These are phyloP conservation scores for Athalia rosae DNA, from an alignment of 2,888 invertebrate species.

Conservation along the genomic window DNA sequence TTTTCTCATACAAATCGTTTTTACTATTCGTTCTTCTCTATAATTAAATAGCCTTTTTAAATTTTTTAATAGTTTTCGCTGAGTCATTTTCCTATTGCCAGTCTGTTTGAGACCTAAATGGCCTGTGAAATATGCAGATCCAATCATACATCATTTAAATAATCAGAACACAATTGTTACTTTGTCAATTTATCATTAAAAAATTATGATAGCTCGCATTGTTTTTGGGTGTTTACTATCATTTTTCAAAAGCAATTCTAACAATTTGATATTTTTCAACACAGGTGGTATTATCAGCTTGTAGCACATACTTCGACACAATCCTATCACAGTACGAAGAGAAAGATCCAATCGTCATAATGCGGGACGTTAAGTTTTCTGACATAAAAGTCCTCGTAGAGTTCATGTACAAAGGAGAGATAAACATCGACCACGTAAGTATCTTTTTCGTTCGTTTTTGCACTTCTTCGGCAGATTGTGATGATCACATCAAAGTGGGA, in stretches of 20 bases:
- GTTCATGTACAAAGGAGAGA: conserved; percentile 97
- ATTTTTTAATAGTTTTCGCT: conserved; percentile 22
- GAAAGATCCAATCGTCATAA: conserved; percentile 87
- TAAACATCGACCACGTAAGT: conserved; percentile 95
- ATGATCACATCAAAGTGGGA: not conserved
- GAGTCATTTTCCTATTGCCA: not conserved
- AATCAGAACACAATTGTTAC: not conserved
- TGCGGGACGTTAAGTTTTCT: conserved; percentile 93
- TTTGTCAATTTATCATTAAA: not conserved
- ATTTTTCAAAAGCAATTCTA: not conserved
- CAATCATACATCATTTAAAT: not conserved
- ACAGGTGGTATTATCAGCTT: conserved; percentile 92
- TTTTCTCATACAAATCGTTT: not conserved
- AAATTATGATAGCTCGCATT: not conserved
- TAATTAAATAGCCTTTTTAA: conserved; percentile 33
- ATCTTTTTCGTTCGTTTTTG: conserved; percentile 50
- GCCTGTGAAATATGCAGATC: not conserved
- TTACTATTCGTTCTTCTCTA: conserved; percentile 33
- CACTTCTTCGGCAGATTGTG: conserved; percentile 12
- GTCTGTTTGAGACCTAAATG: conserved; percentile 1
- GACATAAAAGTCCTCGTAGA: conserved; percentile 93
- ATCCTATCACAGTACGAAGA: conserved; percentile 88
- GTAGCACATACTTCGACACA: conserved; percentile 93
- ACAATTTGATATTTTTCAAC: conserved; percentile 52
- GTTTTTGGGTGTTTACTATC: not conserved